Conservation (phyloP, 2,113 vertebrate genomes). For the Corythaixoides concolor region DNA sequence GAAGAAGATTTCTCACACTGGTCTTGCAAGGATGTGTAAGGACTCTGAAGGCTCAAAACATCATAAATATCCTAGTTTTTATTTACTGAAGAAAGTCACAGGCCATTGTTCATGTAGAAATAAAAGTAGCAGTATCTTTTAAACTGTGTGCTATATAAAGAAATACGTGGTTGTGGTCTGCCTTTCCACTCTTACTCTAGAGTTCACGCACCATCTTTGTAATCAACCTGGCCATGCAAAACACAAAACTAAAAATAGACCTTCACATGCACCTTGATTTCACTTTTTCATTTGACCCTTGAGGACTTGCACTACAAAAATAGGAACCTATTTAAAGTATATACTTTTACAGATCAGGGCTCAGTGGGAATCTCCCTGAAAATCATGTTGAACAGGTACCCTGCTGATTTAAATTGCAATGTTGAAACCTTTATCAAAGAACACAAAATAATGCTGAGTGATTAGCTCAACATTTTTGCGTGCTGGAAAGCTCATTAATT, state of each 20-base stretch:
- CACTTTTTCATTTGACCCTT: not conserved
- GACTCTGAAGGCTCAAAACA: not conserved
- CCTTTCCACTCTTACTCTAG: not conserved
- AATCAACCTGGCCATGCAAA: not conserved
- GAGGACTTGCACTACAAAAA: not conserved
- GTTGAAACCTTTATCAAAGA: not conserved
- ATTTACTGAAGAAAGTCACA: not conserved
- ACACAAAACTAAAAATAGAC: not conserved
- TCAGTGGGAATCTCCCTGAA: not conserved
- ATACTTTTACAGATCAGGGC: not conserved
- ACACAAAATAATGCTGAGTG: not conserved
- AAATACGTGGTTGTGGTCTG: not conserved
- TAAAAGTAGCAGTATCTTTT: not conserved
- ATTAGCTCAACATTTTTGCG: not conserved
- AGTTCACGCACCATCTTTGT: not conserved
- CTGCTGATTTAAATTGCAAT: conserved; percentile 1
- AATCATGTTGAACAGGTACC: not conserved
- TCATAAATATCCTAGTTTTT: not conserved
- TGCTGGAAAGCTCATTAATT: not conserved
- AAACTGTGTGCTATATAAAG: not conserved
- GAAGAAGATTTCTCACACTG: not conserved
- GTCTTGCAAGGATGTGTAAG: not conserved
- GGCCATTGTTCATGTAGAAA: not conserved
- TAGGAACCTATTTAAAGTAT: not conserved
- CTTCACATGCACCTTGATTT: not conserved